Evolutionary conservation across 2,797 vertebrate genomes (phyloP).

Genomic region (Halcyon smyrnensis): DNA sequence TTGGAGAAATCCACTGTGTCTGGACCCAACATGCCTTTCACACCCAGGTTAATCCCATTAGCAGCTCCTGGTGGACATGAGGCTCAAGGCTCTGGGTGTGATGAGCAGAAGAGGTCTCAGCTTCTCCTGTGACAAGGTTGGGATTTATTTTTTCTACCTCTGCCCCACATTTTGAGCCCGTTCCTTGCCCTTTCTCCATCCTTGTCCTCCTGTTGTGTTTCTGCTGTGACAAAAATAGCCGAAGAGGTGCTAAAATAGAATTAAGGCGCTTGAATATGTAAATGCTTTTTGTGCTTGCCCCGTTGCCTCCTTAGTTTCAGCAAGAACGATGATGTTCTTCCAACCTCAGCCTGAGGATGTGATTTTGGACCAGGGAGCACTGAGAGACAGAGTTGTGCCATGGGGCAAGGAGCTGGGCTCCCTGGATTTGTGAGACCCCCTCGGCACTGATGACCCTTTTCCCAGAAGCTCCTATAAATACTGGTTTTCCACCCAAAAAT

Average conservation of each 20-base stretch:
- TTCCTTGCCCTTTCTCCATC: slow-evolving; percentile 56
- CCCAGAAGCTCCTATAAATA: not conserved
- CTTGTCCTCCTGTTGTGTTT: slow-evolving; percentile 25
- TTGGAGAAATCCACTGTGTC: not conserved
- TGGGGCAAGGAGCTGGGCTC: not conserved
- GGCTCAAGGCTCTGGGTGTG: not conserved
- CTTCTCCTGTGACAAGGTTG: fast-evolving
- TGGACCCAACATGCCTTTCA: not conserved
- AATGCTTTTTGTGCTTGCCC: slow-evolving; percentile 13
- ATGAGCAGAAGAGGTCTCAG: not conserved
- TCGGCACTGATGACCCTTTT: not conserved
- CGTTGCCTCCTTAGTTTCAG: not conserved
- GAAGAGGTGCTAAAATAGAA: slow-evolving; percentile 56
- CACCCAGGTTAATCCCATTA: not conserved
- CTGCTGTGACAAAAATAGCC: slow-evolving; percentile 34
- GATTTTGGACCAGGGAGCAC: not conserved
- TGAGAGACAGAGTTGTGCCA: fast-evolving
- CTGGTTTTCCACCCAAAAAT: not conserved
- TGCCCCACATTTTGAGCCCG: not conserved
- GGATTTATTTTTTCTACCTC: not conserved
- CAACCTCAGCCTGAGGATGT: not conserved
- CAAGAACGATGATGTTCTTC: not conserved
- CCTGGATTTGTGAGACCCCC: not conserved
- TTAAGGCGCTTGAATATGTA: slow-evolving; percentile 39
- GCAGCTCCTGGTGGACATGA: not conserved